These are phyloP conservation scores for Drosophila dives DNA, from an alignment of 2,888 invertebrate genomes.

Conservation along the genomic window DNA sequence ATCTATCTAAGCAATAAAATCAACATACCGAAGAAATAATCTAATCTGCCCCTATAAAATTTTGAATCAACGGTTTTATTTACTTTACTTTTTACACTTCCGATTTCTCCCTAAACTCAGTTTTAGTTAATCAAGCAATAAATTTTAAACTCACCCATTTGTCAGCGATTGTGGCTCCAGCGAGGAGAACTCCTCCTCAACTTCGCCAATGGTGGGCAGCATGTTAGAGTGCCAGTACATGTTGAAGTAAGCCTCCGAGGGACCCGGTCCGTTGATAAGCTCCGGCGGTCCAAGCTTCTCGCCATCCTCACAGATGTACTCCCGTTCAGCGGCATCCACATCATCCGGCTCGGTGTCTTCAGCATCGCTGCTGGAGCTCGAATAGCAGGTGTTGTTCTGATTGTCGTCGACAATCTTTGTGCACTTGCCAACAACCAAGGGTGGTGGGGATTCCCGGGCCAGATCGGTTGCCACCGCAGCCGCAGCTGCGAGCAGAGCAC, in stretches of 20 bases:
- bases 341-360: conserved; percentile 72
- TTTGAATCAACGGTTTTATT: background rate
- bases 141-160: conserved; percentile 80
- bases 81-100: background rate
- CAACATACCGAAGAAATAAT: background rate
- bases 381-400: conserved; percentile 76
- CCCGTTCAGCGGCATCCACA: conserved; percentile 74
- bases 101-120: too few relatives aligned
- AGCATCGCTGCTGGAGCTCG: conserved; percentile 81
- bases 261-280: conserved; percentile 84
- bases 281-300: conserved; percentile 85
- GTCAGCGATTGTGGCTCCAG: conserved; percentile 82
- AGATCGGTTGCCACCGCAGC: conserved; percentile 60
- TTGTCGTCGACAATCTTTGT: conserved; percentile 78
- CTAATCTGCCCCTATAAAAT: background rate
- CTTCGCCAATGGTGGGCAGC: conserved; percentile 85
- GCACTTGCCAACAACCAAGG: conserved; percentile 82
- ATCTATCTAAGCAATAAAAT: background rate
- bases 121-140: background rate
- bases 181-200: conserved; percentile 85
- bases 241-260: conserved; percentile 85
- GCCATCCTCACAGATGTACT: conserved; percentile 84
- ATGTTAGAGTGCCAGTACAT: conserved; percentile 85
- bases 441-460: conserved; percentile 67
- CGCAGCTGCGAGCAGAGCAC: conserved; percentile 58